Evolutionary conservation across 2,113 vertebrate genomes (phyloP), one percentile per base, ranked within the genome.

Genomic region (Myotis yumanensis): DNA sequence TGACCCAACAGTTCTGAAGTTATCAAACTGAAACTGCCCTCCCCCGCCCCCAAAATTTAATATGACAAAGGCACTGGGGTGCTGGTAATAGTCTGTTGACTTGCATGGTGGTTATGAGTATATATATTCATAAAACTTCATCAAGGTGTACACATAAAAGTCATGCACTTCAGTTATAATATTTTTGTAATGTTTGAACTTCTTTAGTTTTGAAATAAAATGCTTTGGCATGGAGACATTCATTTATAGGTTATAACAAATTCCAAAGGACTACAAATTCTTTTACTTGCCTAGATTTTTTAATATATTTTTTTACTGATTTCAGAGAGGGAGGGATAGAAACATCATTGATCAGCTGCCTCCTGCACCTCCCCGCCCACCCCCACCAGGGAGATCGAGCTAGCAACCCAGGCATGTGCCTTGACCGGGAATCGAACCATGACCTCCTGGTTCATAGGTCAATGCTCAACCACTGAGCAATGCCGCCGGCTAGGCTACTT

Each of bases 231-330:
- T 80, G 28, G 10, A 80, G 79, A 91, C 20, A 57, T 64, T 77
- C 71, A 95, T 57, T 84, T 48, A 91, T 54, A 86, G 18, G 15
- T 94, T 76, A 86, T 4, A 69, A 81, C 2, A 66, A 72, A 96
- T 75, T 81, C 30, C n/a, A 37, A 86, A 92, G 15, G 46, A 46
- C 35, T 75, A 20, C 54, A 80, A 69, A 86, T 30, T 90, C 8
- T 83, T 89, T 96, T 64, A 77, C 23, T 46, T n/a, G 12, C 81
- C 81, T 81, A 82, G n/a, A 54, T 93, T 71, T 95, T 59, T 9
- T 23, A 57, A 57, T 22, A 9, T 59, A 10, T 59, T 59, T 59
- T 59, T 59, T 59, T 23, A 59, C 23, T 59, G 20, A 59, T 59
- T 59, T 59, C 22, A 23, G 57, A 59, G 57, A 59, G 57, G 57